phyloP scores from a whole-genome alignment of 2,888 invertebrate species.

The Zygothrica quintamaculata region DNA sequence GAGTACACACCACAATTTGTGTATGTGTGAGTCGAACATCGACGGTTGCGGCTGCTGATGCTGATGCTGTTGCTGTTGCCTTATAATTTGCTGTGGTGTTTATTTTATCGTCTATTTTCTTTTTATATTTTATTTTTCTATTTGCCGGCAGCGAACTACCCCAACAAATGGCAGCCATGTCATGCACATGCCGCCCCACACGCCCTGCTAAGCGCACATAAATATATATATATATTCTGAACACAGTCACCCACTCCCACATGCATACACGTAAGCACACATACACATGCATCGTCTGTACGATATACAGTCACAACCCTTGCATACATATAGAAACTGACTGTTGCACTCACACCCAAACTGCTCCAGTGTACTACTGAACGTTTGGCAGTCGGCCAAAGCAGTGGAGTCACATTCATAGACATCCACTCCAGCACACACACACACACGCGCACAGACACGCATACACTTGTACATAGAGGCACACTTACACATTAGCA shows the following conservation, averaged over 20 bases:
- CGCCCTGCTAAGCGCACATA: constrained; percentile 22
- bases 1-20: constrained; percentile 11
- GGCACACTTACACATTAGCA: not conserved
- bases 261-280: constrained; percentile 8
- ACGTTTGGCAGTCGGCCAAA: constrained; percentile 78
- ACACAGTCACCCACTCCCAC: constrained; percentile 23
- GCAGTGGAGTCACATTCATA: constrained; percentile 41
- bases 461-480: not conserved
- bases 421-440: constrained; percentile 1
- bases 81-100: constrained; percentile 5
- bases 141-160: constrained; percentile 73
- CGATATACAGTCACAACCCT: too few relatives aligned
- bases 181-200: constrained; percentile 54
- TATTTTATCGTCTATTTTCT: constrained; percentile 27
- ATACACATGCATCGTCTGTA: too few relatives aligned
- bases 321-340: constrained; percentile 22
- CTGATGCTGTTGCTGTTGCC: constrained; percentile 22
- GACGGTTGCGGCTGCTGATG: not conserved
- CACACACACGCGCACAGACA: not conserved
- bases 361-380: constrained; percentile 77
- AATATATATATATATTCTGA: constrained; percentile 16
- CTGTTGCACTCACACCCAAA: constrained; percentile 73
- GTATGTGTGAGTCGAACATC: not conserved
- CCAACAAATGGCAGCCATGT: constrained; percentile 69
- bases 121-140: constrained; percentile 32